phyloP scores from a whole-genome alignment of 2,797 vertebrate species.

The Distichodus sexfasciatus region DNA sequence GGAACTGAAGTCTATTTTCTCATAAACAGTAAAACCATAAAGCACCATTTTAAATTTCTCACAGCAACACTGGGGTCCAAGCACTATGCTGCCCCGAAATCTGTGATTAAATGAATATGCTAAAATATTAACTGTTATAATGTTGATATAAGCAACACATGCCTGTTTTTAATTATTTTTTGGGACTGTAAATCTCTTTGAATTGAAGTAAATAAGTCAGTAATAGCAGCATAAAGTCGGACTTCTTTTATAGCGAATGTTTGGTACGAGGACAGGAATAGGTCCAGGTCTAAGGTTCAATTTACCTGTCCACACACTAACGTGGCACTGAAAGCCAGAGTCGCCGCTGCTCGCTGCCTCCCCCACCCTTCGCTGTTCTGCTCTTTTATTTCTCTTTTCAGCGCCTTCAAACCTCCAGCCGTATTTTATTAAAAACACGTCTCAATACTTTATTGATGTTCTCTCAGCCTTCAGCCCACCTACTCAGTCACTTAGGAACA shows the following conservation, averaged over 20 bases:
- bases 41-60: no score
- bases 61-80: no score
- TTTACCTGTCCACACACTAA: slow-evolving; percentile 16
- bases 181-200: no score
- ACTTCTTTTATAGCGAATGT: not conserved
- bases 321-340: slow-evolving; percentile 3
- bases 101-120: no score
- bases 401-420: slow-evolving; percentile 12
- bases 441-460: slow-evolving; percentile 40
- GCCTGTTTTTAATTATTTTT: no score
- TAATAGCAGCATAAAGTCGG: no score
- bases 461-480: slow-evolving; percentile 38
- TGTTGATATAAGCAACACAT: no score
- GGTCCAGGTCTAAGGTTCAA: slow-evolving; percentile 25
- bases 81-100: no score
- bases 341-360: slow-evolving; percentile 12
- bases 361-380: slow-evolving; percentile 7
- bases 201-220: no score
- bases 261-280: slow-evolving; percentile 14
- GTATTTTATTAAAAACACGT: slow-evolving; percentile 30
- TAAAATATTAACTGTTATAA: no score
- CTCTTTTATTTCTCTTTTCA: slow-evolving; percentile 17
- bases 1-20: no score
- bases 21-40: no score
- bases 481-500: slow-evolving; percentile 26